Conservation (phyloP, 2,888 invertebrate species). For the Acronicta psi region DNA sequence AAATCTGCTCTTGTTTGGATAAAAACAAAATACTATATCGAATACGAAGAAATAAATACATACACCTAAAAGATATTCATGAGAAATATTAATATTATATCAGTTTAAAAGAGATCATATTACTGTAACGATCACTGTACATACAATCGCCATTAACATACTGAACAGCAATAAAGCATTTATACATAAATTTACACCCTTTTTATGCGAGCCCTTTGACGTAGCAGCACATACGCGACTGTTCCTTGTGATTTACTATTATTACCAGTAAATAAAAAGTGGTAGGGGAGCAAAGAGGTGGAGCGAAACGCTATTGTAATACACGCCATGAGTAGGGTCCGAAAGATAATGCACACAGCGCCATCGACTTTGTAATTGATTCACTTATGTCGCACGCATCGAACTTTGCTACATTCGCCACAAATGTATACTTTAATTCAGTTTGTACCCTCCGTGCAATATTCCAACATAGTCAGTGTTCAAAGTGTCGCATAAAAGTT, state of each 20-base stretch:
- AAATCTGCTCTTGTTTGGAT: neutral
- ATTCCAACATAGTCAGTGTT: conserved; percentile 53
- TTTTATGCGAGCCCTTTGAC: conserved; percentile 73
- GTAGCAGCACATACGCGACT: conserved; percentile 75
- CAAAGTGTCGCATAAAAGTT: conserved; percentile 55
- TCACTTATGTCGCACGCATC: conserved; percentile 80
- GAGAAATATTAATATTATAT: conserved; percentile 21
- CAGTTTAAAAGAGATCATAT: conserved; percentile 19
- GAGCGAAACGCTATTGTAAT: conserved; percentile 85
- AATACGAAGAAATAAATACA: conserved; percentile 7
- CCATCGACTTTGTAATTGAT: conserved; percentile 85
- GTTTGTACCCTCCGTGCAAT: conserved; percentile 46
- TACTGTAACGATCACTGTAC: conserved; percentile 59
- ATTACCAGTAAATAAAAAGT: conserved; percentile 89
- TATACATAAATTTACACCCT: conserved; percentile 80
- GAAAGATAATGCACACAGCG: conserved; percentile 78
- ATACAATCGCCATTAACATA: conserved; percentile 59
- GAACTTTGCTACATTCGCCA: conserved; percentile 51
- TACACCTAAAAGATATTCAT: conserved; percentile 20
- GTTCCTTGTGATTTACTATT: conserved; percentile 86
- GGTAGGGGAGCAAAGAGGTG: conserved; percentile 88
- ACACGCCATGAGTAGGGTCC: conserved; percentile 78
- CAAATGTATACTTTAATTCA: conserved; percentile 38
- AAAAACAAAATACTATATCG: neutral
- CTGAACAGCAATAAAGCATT: conserved; percentile 56